Percentiles rank a stretch among this genome's conserved stretches.
phyloP scores from a whole-genome alignment of 2,888 invertebrate genomes.

The Villa cingulata region DNA sequence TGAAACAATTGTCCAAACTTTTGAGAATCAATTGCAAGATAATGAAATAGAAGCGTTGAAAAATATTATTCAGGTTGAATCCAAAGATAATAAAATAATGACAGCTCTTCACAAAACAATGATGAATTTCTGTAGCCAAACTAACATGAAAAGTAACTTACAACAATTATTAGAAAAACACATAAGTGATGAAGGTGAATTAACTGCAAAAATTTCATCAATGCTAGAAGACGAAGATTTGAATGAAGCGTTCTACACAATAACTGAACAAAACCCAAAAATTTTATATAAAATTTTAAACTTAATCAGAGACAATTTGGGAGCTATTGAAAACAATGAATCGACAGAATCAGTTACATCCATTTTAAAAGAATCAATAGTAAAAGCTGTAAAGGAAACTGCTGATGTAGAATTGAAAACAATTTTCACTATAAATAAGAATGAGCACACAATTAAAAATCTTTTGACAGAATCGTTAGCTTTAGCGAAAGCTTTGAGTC shows the following conservation, averaged over 20 bases:
- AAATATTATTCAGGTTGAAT: background rate
- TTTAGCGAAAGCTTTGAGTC: slow-evolving; percentile 53
- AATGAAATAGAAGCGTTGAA: background rate
- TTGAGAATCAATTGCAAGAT: background rate
- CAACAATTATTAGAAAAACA: slow-evolving; percentile 2
- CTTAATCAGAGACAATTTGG: slow-evolving; percentile 46
- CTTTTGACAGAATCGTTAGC: slow-evolving; percentile 51
- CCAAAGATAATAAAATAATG: background rate
- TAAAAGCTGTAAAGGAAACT: slow-evolving; percentile 47
- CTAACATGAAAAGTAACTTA: background rate
- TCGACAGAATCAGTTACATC: slow-evolving; percentile 42
- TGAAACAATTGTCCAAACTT: background rate
- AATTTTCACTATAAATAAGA: slow-evolving; percentile 11
- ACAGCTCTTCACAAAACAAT: background rate
- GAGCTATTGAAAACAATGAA: slow-evolving; percentile 16
- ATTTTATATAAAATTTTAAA: slow-evolving; percentile 37
- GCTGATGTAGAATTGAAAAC: slow-evolving; percentile 34
- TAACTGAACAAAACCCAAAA: slow-evolving; percentile 14
- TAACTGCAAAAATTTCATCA: slow-evolving; percentile 48
- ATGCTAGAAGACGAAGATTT: slow-evolving; percentile 51
- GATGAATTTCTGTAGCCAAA: background rate
- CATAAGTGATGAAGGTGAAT: slow-evolving; percentile 41
- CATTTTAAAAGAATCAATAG: slow-evolving; percentile 52
- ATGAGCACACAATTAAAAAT: slow-evolving; percentile 25
- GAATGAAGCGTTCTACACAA: slow-evolving; percentile 42